phyloP scores from a whole-genome alignment of 2,797 vertebrate species.

The Neosilurus mollespiculum region DNA sequence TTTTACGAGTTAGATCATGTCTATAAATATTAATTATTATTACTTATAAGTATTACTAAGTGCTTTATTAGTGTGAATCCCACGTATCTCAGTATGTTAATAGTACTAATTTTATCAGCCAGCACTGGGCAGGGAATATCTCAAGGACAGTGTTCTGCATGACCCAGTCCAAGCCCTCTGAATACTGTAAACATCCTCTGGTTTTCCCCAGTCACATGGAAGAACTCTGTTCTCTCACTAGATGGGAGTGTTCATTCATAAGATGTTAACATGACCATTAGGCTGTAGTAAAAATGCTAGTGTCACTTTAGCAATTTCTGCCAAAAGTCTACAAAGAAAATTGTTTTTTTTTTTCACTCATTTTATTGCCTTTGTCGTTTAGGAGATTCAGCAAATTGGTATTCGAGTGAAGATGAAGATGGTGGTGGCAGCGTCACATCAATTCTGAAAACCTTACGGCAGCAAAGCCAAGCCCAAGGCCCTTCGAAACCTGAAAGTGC shows the following conservation, averaged over 20 bases:
- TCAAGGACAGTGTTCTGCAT: constrained; percentile 27
- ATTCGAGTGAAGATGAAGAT: constrained; percentile 95
- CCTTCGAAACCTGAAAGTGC: constrained; percentile 63
- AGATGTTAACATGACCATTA: neutral
- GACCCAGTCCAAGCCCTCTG: constrained; percentile 31
- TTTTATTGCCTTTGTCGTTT: neutral
- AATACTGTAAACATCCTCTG: constrained; percentile 49
- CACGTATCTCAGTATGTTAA: neutral
- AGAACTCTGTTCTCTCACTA: constrained; percentile 43
- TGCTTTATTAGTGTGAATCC: neutral
- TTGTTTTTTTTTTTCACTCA: neutral
- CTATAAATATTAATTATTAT: too few species aligned
- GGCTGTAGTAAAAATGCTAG: neutral
- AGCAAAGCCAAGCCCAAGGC: constrained; percentile 82
- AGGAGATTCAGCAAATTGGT: constrained; percentile 93
- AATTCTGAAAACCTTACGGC: constrained; percentile 88
- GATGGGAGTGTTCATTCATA: constrained; percentile 42
- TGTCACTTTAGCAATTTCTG: neutral
- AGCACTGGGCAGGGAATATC: neutral
- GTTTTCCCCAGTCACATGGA: constrained; percentile 18
- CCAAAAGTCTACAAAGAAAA: neutral
- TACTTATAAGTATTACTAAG: neutral
- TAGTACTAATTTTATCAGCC: neutral
- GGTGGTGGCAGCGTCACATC: constrained; percentile 89
- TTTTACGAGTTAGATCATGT: neutral